These are phyloP conservation scores for Pteropus rufus DNA, from an alignment of 2,797 vertebrate genomes.

Conservation along the genomic window DNA sequence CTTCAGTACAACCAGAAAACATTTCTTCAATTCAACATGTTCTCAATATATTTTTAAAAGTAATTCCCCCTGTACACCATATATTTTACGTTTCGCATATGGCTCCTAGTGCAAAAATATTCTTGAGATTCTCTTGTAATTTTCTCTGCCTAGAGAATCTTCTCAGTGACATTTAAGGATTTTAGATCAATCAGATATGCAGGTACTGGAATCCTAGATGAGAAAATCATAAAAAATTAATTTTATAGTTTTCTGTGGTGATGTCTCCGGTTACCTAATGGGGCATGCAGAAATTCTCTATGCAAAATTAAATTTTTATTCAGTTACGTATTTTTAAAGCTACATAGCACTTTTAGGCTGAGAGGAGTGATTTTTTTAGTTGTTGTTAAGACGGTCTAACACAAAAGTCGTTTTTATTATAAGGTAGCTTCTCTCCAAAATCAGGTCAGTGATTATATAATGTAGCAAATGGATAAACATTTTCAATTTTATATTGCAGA, in stretches of 20 bases:
- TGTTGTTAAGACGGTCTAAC: not conserved
- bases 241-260: not conserved
- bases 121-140: not conserved
- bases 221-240: not conserved
- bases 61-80: not conserved
- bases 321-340: slow-evolving; percentile 7
- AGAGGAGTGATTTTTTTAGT: not conserved
- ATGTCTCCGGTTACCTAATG: not conserved
- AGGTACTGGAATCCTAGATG: not conserved
- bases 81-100: not conserved
- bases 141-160: not conserved
- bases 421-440: not conserved
- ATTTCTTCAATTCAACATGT: not conserved
- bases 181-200: not conserved
- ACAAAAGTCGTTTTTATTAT: not conserved
- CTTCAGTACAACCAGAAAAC: not conserved
- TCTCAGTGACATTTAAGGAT: not conserved
- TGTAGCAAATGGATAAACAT: not conserved
- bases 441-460: not conserved
- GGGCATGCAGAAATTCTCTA: not conserved
- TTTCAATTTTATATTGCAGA: not conserved
- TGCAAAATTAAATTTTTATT: slow-evolving; percentile 30
- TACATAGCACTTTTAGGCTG: not conserved
- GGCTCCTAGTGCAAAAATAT: not conserved
- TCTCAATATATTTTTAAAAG: not conserved